Percentiles rank a stretch among this genome's conserved stretches.
phyloP scores from a whole-genome alignment of 2,797 vertebrate genomes.

The Gephyroberyx darwinii region DNA sequence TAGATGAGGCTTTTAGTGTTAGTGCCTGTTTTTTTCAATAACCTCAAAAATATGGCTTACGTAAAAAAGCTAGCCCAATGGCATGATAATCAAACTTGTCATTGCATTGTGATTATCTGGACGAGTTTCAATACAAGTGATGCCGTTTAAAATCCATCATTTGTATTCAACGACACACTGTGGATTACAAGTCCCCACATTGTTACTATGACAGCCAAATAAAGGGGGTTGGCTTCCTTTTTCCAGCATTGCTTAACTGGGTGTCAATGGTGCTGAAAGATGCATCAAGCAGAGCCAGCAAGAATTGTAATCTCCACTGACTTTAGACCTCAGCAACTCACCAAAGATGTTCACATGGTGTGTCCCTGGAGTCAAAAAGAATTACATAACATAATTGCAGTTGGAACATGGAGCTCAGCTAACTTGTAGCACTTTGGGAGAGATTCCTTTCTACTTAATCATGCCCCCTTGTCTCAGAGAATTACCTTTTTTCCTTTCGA shows the following conservation, averaged over 20 bases:
- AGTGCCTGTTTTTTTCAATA: slow-evolving; percentile 34
- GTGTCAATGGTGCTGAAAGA: slow-evolving; percentile 36
- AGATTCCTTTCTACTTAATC: slow-evolving; percentile 45
- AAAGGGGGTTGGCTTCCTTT: neutral
- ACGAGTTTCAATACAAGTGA: slow-evolving; percentile 27
- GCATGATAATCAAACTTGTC: slow-evolving; percentile 30
- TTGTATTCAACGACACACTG: neutral
- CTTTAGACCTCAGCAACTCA: slow-evolving; percentile 58
- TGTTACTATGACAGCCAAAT: slow-evolving; percentile 24
- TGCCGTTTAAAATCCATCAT: slow-evolving; percentile 13
- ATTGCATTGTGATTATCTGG: slow-evolving; percentile 1
- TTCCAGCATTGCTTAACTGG: slow-evolving; percentile 2
- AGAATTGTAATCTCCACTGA: slow-evolving; percentile 49
- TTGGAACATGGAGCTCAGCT: slow-evolving; percentile 37
- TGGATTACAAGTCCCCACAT: slow-evolving; percentile 22
- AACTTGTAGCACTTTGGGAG: slow-evolving; percentile 48
- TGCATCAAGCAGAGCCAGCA: slow-evolving; percentile 20
- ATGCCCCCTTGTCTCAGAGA: slow-evolving; percentile 44
- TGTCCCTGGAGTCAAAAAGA: slow-evolving; percentile 47
- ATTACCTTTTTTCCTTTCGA: slow-evolving; percentile 46
- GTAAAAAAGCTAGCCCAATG: slow-evolving; percentile 29
- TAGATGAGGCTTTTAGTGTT: slow-evolving; percentile 7
- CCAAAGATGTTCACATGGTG: slow-evolving; percentile 56
- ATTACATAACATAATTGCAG: slow-evolving; percentile 54
- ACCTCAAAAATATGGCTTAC: slow-evolving; percentile 17